These are phyloP conservation scores for Omphaloscelis lunosa DNA, from an alignment of 2,888 invertebrate genomes.

Conservation along the genomic window DNA sequence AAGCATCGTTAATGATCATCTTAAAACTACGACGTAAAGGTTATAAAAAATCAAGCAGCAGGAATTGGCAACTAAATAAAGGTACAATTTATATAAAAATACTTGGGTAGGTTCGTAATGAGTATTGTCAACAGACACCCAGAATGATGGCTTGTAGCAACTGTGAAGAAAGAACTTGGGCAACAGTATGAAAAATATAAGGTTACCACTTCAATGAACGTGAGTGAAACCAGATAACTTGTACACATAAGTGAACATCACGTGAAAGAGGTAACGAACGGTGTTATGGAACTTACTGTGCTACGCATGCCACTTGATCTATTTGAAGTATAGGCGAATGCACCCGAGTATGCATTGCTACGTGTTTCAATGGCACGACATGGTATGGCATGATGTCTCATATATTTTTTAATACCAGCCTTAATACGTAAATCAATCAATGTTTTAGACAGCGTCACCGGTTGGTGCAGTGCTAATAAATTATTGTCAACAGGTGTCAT, in stretches of 20 bases:
- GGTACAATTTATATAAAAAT: background rate
- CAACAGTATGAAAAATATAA: background rate
- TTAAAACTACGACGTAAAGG: background rate
- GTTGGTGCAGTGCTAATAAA: slow-evolving; percentile 35
- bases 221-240: background rate
- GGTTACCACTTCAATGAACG: background rate
- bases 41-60: slow-evolving; percentile 5
- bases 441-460: background rate
- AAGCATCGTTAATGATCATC: slow-evolving; percentile 1
- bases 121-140: slow-evolving; percentile 36
- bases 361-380: slow-evolving; percentile 1
- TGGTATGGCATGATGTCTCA: slow-evolving; percentile 1
- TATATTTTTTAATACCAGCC: background rate
- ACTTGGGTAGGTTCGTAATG: slow-evolving; percentile 14
- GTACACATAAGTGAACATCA: background rate
- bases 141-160: slow-evolving; percentile 1
- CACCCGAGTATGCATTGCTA: slow-evolving; percentile 14
- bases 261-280: slow-evolving; percentile 4
- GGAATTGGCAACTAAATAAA: background rate
- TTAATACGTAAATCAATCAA: background rate
- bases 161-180: background rate
- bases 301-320: background rate
- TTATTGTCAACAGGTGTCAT: slow-evolving; percentile 37
- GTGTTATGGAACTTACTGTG: background rate
- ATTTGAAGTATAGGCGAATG: background rate